Evolutionary conservation across 2,797 vertebrate species (phyloP).

Genomic region (Muscicapa striata): DNA sequence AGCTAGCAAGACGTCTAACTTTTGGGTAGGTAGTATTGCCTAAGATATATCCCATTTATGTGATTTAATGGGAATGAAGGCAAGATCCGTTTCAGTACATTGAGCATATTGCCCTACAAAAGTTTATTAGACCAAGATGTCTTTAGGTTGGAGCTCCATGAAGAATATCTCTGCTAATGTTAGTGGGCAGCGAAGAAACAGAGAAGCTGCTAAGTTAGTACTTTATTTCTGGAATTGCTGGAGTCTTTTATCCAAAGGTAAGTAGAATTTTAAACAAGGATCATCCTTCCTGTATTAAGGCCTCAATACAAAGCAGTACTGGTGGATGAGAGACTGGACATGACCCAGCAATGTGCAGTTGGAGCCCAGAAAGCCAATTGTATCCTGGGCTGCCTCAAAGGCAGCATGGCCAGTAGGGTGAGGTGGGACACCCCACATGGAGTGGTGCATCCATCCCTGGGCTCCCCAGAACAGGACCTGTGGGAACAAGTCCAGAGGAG

Average conservation of each 20-base stretch:
- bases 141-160: not conserved
- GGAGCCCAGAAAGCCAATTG: not conserved
- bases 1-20: not conserved
- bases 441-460: not conserved
- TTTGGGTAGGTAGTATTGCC: not conserved
- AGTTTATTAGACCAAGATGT: not conserved
- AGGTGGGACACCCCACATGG: too few relatives aligned
- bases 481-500: not conserved
- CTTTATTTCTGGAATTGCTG: not conserved
- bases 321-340: not conserved
- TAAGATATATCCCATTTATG: not conserved
- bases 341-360: not conserved
- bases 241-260: not conserved
- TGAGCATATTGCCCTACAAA: not conserved
- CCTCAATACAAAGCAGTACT: not conserved
- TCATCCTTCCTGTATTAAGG: not conserved
- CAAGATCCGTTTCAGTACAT: not conserved
- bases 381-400: not conserved
- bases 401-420: fast-evolving
- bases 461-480: not conserved
- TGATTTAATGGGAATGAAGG: not conserved
- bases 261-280: not conserved
- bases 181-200: not conserved
- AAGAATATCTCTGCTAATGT: not conserved
- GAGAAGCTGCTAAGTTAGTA: not conserved